phyloP scores from a whole-genome alignment of 2,113 vertebrate genomes.

The Mixornis gularis region DNA sequence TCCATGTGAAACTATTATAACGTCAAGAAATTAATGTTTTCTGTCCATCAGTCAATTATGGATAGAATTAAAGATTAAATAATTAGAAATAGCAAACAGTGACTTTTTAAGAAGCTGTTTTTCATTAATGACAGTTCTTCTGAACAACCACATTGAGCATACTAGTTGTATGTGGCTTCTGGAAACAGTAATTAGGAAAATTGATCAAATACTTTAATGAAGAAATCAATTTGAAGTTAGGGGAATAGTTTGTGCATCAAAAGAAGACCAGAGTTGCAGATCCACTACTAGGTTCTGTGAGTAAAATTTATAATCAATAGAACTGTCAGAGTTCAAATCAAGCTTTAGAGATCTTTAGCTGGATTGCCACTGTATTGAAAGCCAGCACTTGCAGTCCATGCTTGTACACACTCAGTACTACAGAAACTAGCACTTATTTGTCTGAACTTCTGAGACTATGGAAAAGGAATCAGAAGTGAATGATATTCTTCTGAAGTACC shows the following conservation, averaged over 20 bases:
- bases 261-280: background rate
- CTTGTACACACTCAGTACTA: background rate
- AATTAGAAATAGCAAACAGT: background rate
- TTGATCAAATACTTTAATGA: background rate
- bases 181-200: slow-evolving; percentile 14
- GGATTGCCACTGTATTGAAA: background rate
- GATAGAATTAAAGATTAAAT: background rate
- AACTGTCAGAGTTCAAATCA: background rate
- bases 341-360: background rate
- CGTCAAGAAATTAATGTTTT: background rate
- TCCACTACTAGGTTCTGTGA: background rate
- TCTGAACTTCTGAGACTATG: background rate
- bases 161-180: background rate
- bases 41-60: background rate
- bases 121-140: background rate
- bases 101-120: background rate
- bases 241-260: background rate
- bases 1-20: background rate
- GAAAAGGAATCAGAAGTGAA: background rate
- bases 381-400: background rate
- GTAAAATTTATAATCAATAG: background rate
- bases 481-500: background rate
- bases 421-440: background rate
- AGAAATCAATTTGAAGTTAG: background rate
- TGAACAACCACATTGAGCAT: background rate